Evolutionary conservation across 2,888 invertebrate species (phyloP).

Genomic region (Eueremaeus valkanovi): DNA sequence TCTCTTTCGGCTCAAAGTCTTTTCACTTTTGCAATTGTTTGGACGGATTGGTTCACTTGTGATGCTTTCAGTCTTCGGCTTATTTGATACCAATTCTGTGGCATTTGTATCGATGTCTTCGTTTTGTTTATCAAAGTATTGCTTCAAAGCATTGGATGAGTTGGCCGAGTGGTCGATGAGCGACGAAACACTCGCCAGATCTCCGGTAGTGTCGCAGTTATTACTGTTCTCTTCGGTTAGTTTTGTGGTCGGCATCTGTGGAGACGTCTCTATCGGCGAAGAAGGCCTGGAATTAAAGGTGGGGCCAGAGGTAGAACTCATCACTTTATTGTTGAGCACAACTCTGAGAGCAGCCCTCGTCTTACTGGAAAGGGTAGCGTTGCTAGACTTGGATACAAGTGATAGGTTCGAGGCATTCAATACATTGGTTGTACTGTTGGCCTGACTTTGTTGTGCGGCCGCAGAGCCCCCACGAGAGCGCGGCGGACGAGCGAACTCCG

Average conservation of each 20-base stretch:
- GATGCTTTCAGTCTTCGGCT: slow-evolving; percentile 49
- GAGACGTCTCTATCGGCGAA: slow-evolving; percentile 3
- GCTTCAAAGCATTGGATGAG: slow-evolving; percentile 38
- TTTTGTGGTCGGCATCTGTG: background rate
- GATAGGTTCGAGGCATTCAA: background rate
- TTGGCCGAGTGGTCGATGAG: slow-evolving; percentile 56
- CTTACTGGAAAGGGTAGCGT: slow-evolving; percentile 44
- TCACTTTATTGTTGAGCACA: slow-evolving; percentile 45
- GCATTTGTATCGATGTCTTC: slow-evolving; percentile 40
- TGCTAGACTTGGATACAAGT: slow-evolving; percentile 28
- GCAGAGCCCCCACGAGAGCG: slow-evolving; percentile 43
- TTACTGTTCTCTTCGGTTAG: slow-evolving; percentile 24
- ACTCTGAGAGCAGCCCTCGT: slow-evolving; percentile 45
- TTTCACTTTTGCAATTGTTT: slow-evolving; percentile 54
- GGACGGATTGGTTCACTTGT: slow-evolving; percentile 51
- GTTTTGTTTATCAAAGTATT: slow-evolving; percentile 44
- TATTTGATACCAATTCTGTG: slow-evolving; percentile 41
- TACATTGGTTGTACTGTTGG: background rate
- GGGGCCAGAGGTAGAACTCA: slow-evolving; percentile 8
- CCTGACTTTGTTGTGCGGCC: slow-evolving; percentile 39
- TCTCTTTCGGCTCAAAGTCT: background rate
- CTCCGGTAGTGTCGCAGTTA: slow-evolving; percentile 56
- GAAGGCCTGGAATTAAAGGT: slow-evolving; percentile 7
- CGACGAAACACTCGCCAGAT: slow-evolving; percentile 72
- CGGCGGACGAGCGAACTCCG: slow-evolving; percentile 59